Base-by-base conservation (phyloP, 2,888 invertebrate genomes). In the Campaea margaritaria region DNA sequence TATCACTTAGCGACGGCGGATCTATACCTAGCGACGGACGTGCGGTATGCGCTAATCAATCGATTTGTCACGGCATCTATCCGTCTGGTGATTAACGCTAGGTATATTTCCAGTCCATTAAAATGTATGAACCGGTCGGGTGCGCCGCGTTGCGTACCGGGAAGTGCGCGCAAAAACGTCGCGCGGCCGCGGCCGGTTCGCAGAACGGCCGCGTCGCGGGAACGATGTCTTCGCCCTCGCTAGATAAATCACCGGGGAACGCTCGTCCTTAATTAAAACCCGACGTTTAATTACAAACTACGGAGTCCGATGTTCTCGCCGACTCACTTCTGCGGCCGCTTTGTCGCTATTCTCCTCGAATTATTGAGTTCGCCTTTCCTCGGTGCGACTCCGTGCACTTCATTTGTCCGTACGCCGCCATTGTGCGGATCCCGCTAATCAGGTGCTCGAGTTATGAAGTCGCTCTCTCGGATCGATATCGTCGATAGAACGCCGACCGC, bases 271-370 rank as follows among this genome's bases (percentile, higher is more conserved):
- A 73, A 86, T 85, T 85, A 84, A 21, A 80, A 78, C 72, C 64
- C 70, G 59, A 63, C 74, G 72, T 83, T 79, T 84, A 83, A 87
- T 86, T 86, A 84, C 79, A 67, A 72, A 73, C 72, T 74, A 72
- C 21, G 5, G 72, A 69, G 61, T 53, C 27, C 58, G 39, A 13
- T 11, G 44, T 45, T 48, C 47, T 48, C 39, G 10, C 49, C 45
- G 57, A 42, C 41, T 4, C 41, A 10, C 34, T 54, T 50, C 50
- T 58, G 58, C 54, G 58, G 62, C 46, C 46, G 51, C 56, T 54
- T 55, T 46, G 43, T 55, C 59, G 55, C 61, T 28, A 57, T 59
- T 61, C 60, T 56, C 58, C 28, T 58, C 16, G 58, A 52, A 36
- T 61, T 63, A 59, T 52, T 58, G 60, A 53, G 49, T 64, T 58